Evolutionary conservation across 2,888 invertebrate species (phyloP).

Genomic region (Arctia plantaginis): DNA sequence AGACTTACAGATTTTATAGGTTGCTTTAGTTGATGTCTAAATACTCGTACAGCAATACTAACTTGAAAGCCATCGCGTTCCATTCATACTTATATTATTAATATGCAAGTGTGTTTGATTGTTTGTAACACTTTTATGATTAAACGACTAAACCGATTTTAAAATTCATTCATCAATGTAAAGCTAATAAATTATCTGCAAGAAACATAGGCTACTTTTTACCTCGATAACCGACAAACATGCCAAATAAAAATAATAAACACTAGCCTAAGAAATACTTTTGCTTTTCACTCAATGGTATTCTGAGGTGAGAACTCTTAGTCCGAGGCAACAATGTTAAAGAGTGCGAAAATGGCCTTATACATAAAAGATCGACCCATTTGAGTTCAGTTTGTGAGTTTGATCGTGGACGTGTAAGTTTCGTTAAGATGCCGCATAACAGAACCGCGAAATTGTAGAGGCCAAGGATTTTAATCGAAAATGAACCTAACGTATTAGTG

Average conservation of each 20-base stretch:
- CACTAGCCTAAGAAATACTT: constrained; percentile 7
- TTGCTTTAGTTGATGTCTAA: too few relatives aligned
- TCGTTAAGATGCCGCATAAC: constrained; percentile 18
- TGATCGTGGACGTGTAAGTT: constrained; percentile 32
- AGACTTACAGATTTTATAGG: background rate
- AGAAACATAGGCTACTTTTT: too few relatives aligned
- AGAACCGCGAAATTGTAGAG: constrained; percentile 13
- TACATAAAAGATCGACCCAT: constrained; percentile 54
- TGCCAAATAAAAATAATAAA: background rate
- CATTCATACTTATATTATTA: too few relatives aligned
- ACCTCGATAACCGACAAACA: too few relatives aligned
- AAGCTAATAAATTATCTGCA: too few relatives aligned
- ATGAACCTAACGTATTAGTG: too few relatives aligned
- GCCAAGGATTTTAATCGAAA: constrained; percentile 7
- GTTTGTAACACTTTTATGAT: too few relatives aligned
- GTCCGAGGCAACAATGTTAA: constrained; percentile 30
- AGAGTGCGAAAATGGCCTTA: constrained; percentile 49
- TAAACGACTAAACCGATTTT: too few relatives aligned
- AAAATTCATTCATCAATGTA: too few relatives aligned
- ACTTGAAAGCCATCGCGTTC: too few relatives aligned
- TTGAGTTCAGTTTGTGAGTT: constrained; percentile 40
- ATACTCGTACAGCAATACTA: too few relatives aligned
- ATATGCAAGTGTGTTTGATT: too few relatives aligned
- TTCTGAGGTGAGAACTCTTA: constrained; percentile 35
- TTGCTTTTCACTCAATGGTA: constrained; percentile 4